Conservation (phyloP, 2,797 vertebrate species). For the Sebastes steindachneri region DNA sequence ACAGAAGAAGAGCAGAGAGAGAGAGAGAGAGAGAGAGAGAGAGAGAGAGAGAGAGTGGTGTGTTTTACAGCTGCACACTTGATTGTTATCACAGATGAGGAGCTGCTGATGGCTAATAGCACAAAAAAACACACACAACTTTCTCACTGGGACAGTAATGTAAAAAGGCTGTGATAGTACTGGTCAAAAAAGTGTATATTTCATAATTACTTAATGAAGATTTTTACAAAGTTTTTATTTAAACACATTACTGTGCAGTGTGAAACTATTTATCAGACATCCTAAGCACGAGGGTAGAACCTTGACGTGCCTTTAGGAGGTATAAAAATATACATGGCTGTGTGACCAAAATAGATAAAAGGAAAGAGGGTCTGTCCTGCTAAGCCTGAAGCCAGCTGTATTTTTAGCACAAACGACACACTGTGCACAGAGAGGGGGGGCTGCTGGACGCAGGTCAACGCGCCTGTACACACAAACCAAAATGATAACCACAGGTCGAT, state of each 20-base stretch:
- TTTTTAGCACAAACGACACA: slow-evolving; percentile 78
- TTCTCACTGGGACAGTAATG: not conserved
- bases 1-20: slow-evolving; percentile 3
- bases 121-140: not conserved
- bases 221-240: not conserved
- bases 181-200: not conserved
- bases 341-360: slow-evolving; percentile 76
- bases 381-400: slow-evolving; percentile 65
- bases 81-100: slow-evolving; percentile 47
- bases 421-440: slow-evolving; percentile 43
- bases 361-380: slow-evolving; percentile 48
- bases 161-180: not conserved
- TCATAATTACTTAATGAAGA: not conserved
- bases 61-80: slow-evolving; percentile 54
- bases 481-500: slow-evolving; percentile 59
- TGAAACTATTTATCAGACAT: not conserved
- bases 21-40: slow-evolving; percentile 18
- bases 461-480: slow-evolving; percentile 58
- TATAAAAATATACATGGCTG: slow-evolving; percentile 62
- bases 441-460: slow-evolving; percentile 52
- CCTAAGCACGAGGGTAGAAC: slow-evolving; percentile 33
- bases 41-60: slow-evolving; percentile 7
- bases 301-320: slow-evolving; percentile 21
- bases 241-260: not conserved
- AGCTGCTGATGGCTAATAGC: slow-evolving; percentile 26